Evolutionary conservation across 2,888 invertebrate genomes (phyloP).

Genomic region (Hydrotaea diabolus): DNA sequence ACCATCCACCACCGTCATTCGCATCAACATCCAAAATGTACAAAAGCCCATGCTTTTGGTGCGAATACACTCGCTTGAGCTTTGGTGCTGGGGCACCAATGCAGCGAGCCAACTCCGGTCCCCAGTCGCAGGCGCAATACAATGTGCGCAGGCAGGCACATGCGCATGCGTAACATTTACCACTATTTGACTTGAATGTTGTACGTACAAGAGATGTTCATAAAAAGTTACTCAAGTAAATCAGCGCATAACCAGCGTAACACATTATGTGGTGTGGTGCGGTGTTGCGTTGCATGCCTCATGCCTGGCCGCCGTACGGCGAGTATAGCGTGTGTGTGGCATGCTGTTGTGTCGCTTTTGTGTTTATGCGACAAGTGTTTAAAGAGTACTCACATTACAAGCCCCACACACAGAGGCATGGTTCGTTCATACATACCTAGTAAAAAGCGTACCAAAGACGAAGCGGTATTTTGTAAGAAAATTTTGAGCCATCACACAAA

Average conservation of each 20-base stretch:
- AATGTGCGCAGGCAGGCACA: conserved; percentile 6
- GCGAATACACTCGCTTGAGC: too few relatives aligned
- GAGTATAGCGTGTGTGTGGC: conserved; percentile 27
- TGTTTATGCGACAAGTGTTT: conserved; percentile 65
- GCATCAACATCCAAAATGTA: not conserved
- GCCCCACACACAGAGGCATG: not conserved
- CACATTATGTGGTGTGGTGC: conserved; percentile 35
- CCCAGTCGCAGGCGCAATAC: too few relatives aligned
- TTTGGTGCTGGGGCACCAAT: too few relatives aligned
- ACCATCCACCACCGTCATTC: not conserved
- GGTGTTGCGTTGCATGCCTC: not conserved
- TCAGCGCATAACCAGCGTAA: conserved; percentile 65
- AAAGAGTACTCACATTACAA: conserved; percentile 44
- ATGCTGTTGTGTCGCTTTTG: conserved; percentile 29
- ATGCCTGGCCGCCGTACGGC: not conserved
- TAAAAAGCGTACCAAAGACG: conserved; percentile 2
- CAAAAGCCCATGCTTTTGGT: too few relatives aligned
- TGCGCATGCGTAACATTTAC: conserved; percentile 62
- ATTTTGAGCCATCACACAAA: conserved; percentile 45
- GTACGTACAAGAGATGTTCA: not conserved
- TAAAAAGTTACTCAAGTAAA: conserved; percentile 66
- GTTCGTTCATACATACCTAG: not conserved
- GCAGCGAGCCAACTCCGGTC: too few relatives aligned
- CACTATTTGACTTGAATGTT: conserved; percentile 34
- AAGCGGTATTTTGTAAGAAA: conserved; percentile 66